Evolutionary conservation across 1,140 invertebrate genomes (phyloP).

Genomic region (Drosophila parvula): DNA sequence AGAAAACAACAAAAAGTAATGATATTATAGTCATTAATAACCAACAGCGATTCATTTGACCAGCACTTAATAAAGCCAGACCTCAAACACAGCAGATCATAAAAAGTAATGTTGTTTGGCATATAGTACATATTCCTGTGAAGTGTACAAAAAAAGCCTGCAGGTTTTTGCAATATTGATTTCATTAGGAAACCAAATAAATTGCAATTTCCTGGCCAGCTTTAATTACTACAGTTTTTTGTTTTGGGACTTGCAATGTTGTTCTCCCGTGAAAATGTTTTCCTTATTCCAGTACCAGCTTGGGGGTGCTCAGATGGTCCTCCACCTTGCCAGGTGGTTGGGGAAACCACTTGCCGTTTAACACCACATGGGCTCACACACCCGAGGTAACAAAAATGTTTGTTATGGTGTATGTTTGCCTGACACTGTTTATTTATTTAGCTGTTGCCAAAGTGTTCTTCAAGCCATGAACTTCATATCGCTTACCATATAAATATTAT

Average conservation of each 20-base stretch:
- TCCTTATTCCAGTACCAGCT: not conserved
- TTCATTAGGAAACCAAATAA: slow-evolving; percentile 9
- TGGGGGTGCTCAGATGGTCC: slow-evolving; percentile 40
- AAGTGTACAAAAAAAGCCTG: slow-evolving; percentile 7
- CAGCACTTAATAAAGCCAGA: slow-evolving; percentile 53
- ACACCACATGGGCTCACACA: slow-evolving; percentile 54
- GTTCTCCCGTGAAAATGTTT: not conserved
- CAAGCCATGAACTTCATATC: slow-evolving; percentile 69
- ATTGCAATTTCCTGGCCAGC: not conserved
- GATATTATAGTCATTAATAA: slow-evolving; percentile 57
- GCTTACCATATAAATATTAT: slow-evolving; percentile 79
- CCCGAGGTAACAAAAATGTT: slow-evolving; percentile 15
- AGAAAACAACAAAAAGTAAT: slow-evolving; percentile 39
- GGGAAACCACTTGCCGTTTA: slow-evolving; percentile 41
- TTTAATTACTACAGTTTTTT: slow-evolving; percentile 1
- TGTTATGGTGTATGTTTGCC: slow-evolving; percentile 8
- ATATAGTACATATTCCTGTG: slow-evolving; percentile 10
- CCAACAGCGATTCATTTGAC: slow-evolving; percentile 57
- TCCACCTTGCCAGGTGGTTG: slow-evolving; percentile 28
- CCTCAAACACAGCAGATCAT: slow-evolving; percentile 38
- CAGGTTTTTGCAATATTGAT: not conserved
- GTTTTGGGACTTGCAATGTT: not conserved
- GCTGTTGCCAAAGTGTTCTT: slow-evolving; percentile 64
- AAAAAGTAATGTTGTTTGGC: slow-evolving; percentile 15
- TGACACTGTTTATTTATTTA: slow-evolving; percentile 75